phyloP scores from a whole-genome alignment of 2,888 invertebrate species.

The Halictus ligatus region DNA sequence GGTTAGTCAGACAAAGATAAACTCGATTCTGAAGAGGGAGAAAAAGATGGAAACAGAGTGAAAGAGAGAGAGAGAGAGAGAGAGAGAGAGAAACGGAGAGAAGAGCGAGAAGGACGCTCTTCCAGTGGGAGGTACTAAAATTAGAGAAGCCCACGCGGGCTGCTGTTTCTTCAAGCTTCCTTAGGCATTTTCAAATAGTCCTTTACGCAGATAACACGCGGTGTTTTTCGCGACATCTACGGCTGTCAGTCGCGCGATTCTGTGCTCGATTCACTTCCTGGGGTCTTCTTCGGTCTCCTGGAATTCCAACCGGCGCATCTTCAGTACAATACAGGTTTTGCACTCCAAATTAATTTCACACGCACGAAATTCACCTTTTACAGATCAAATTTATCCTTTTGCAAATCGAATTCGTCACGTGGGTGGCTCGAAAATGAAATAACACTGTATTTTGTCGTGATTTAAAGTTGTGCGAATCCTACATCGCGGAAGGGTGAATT shows the following conservation, averaged over 20 bases:
- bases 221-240: constrained; percentile 53
- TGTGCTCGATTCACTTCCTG: constrained; percentile 34
- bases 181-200: constrained; percentile 77
- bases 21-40: constrained; percentile 1
- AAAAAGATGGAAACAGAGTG: constrained; percentile 5
- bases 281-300: constrained; percentile 39
- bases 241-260: constrained; percentile 50
- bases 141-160: constrained; percentile 74
- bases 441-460: too few relatives aligned
- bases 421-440: too few relatives aligned
- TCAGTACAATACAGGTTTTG: too few relatives aligned
- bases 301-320: constrained; percentile 37
- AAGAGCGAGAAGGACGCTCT: constrained; percentile 51
- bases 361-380: too few relatives aligned
- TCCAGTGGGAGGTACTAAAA: constrained; percentile 80
- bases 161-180: constrained; percentile 65
- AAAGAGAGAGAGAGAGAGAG: constrained; percentile 28
- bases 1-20: constrained; percentile 1
- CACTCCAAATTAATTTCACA: too few relatives aligned
- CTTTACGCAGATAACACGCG: constrained; percentile 72
- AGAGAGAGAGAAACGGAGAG: constrained; percentile 24
- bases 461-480: too few relatives aligned
- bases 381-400: too few relatives aligned
- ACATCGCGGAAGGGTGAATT: too few relatives aligned
- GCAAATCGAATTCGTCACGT: too few relatives aligned